A percentile compares a stretch with the other conserved stretches of the same genome.
Conservation (phyloP, 2,113 vertebrate genomes). For the Sinocyclocheilus maitianheensis region DNA sequence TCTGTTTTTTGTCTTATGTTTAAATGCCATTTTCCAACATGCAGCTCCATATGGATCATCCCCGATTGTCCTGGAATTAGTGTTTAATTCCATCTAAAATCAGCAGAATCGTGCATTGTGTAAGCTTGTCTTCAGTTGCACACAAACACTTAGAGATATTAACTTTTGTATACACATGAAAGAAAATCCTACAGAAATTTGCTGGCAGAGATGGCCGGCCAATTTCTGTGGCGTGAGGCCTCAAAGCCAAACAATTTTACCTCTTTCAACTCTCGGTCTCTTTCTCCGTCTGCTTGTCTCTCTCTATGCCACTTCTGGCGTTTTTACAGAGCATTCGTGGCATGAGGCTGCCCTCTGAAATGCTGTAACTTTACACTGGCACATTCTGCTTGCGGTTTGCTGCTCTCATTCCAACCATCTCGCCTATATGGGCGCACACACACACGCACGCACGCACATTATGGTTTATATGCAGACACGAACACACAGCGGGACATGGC, state of each 20-base stretch:
- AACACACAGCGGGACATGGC: conserved; percentile 1
- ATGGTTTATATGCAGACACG: conserved; percentile 10
- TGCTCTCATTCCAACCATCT: conserved; percentile 55
- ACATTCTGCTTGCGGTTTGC: conserved; percentile 60
- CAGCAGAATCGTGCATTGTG: conserved; percentile 42
- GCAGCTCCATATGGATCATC: conserved; percentile 20
- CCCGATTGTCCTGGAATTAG: not conserved
- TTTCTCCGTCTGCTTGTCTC: conserved; percentile 45
- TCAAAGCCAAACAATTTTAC: conserved; percentile 12
- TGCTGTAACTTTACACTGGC: conserved; percentile 61
- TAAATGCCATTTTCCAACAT: not conserved
- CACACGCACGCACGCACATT: conserved; percentile 3
- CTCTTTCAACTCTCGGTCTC: conserved; percentile 14
- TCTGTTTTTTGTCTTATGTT: not conserved
- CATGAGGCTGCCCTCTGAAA: conserved; percentile 56
- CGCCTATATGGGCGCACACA: not conserved
- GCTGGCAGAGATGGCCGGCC: not conserved
- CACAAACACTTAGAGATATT: not conserved
- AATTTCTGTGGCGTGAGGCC: not conserved
- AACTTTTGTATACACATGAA: conserved; percentile 1
- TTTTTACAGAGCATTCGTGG: conserved; percentile 41
- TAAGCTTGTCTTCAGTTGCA: conserved; percentile 1
- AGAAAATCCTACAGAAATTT: not conserved
- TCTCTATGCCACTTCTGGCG: conserved; percentile 29
- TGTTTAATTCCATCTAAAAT: conserved; percentile 15